These are phyloP conservation scores for Drosophila aff. DNA, from an alignment of 1,140 invertebrate genomes.

Conservation along the genomic window DNA sequence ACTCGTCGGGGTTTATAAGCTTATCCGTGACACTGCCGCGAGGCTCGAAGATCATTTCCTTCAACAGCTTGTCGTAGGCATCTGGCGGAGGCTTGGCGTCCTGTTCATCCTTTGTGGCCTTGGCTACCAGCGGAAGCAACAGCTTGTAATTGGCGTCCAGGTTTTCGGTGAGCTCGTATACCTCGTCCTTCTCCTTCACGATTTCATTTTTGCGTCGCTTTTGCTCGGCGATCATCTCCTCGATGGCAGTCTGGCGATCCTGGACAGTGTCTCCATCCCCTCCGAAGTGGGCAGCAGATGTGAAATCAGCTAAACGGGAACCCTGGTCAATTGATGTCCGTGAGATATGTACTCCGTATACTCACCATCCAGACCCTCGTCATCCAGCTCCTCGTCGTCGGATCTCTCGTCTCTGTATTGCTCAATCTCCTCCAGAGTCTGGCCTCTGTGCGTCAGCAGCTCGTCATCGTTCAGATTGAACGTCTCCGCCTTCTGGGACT, in stretches of 20 bases:
- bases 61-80: conserved; percentile 93
- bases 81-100: conserved; percentile 86
- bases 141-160: conserved; percentile 95
- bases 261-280: conserved; percentile 90
- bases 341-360: neutral
- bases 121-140: conserved; percentile 88
- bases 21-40: conserved; percentile 91
- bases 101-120: conserved; percentile 85
- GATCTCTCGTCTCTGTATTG: conserved; percentile 94
- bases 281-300: conserved; percentile 94
- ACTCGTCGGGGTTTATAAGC: conserved; percentile 93
- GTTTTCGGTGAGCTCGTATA: conserved; percentile 93
- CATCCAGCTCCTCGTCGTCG: conserved; percentile 92
- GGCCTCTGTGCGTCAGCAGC: conserved; percentile 94
- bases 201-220: conserved; percentile 95
- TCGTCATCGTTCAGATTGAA: conserved; percentile 96
- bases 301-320: conserved; percentile 90
- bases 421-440: conserved; percentile 95
- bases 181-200: conserved; percentile 93
- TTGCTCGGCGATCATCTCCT: conserved; percentile 94
- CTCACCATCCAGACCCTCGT: conserved; percentile 87
- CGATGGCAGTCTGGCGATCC: conserved; percentile 93
- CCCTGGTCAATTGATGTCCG: neutral
- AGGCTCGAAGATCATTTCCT: conserved; percentile 93
- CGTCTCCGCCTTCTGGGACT: conserved; percentile 87